Percentiles rank a stretch among this genome's conserved stretches.
These are phyloP conservation scores for Drosophila erecta DNA, from an alignment of 1,140 invertebrate genomes.

Conservation along the genomic window DNA sequence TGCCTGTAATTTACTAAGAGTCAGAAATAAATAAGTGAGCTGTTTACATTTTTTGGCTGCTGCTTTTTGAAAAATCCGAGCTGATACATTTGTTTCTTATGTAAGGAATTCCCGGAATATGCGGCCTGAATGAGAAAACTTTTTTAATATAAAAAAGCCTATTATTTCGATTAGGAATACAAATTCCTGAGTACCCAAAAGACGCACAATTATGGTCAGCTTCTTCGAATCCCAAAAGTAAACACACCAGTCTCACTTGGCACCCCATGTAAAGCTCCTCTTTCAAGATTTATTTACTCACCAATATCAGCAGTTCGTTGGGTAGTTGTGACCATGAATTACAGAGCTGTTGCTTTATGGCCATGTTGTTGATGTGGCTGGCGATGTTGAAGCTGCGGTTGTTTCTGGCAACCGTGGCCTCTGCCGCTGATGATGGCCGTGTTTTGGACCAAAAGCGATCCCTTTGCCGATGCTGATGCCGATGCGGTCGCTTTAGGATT, in stretches of 20 bases:
- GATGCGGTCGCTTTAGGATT: constrained; percentile 28
- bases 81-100: too few relatives aligned
- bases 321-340: constrained; percentile 66
- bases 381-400: constrained; percentile 40
- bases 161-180: too few relatives aligned
- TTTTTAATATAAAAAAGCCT: too few relatives aligned
- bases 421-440: constrained; percentile 11
- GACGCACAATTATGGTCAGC: background rate
- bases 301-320: constrained; percentile 70
- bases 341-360: constrained; percentile 69
- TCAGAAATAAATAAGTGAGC: too few relatives aligned
- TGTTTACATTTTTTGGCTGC: too few relatives aligned
- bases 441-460: background rate
- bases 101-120: too few relatives aligned
- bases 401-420: constrained; percentile 44
- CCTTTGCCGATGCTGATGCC: background rate
- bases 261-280: background rate
- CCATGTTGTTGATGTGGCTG: constrained; percentile 70
- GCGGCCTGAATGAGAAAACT: too few relatives aligned
- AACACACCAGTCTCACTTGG: background rate
- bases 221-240: background rate
- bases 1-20: too few relatives aligned
- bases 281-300: constrained; percentile 21
- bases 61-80: too few relatives aligned
- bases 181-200: too few relatives aligned